Evolutionary conservation across 92 coral and sea anemone genomes (phyloP), one percentile per base, ranked within the genome.

Genomic region (Heteractis magnifica): DNA sequence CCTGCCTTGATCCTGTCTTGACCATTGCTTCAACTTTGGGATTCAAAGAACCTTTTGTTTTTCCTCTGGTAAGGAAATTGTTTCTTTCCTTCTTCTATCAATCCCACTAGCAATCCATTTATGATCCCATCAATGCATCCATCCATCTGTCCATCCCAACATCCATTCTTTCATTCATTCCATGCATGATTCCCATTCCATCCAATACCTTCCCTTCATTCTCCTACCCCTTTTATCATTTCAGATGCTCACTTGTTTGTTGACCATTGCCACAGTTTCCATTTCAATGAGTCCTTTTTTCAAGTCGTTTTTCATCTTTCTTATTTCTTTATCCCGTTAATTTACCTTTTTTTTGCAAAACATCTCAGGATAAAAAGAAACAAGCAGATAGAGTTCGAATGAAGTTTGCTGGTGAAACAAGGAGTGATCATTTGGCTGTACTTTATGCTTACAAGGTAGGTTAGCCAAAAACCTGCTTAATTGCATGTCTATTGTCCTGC

Each of bases 1-100:
- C 99, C 20, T 96, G 99, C 85, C 84, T 96, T 88, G 98, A 96
- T 81, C 99, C 99, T 13, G 98, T 96, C 56, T 87, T 96, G 59
- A 96, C 99, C 26, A 92, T 96, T 18, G 98, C 99, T 8, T 94
- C 99, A 15, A 85, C 93, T 58, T 79, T 96, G 85, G 98, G 99
- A 53, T 96, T 94, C 86, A 91, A 84, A 62, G 99, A 96, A 75
- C 99, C 99, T 12, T 96, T 94, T 79, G 98, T 94, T 49, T 87
- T 77, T 19, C 99, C 99, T 49, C 49, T 96, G 94, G 99, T 95
- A 87, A 82, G 92, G 10, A 13, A 16, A 0, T 5, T 56, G 9
- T 11, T 12, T n/a, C 20, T 34, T 21, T 6, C 10, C 9, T 65
- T 65, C 13, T 18, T 6, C 19, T 5, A 21, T 65, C 8, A 21